A percentile compares a stretch with the other conserved stretches of the same genome.
Evolutionary conservation across 2,888 invertebrate genomes (phyloP).

Genomic region (Athalia rosae): DNA sequence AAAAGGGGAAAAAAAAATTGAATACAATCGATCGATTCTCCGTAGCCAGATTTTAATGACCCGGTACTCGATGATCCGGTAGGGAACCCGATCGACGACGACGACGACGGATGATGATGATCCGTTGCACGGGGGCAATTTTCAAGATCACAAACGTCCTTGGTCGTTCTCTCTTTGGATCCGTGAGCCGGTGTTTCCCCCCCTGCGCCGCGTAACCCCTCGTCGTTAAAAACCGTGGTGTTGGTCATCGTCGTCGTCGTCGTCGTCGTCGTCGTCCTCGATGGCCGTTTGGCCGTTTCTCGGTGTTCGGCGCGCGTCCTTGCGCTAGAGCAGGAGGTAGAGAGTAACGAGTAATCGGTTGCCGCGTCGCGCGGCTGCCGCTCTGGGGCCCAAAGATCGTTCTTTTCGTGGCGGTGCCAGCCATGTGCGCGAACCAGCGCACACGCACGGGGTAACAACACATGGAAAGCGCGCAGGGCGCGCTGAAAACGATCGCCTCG

Average conservation of each 20-base stretch:
- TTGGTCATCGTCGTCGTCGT: slow-evolving; percentile 40
- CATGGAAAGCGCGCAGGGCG: no score
- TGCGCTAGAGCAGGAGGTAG: slow-evolving; percentile 49
- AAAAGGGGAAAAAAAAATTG: no score
- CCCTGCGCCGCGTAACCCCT: slow-evolving; percentile 10
- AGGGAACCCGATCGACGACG: slow-evolving; percentile 21
- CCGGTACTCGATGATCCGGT: not conserved
- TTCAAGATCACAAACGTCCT: slow-evolving; percentile 44
- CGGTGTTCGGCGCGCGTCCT: slow-evolving; percentile 49
- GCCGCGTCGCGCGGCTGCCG: slow-evolving; percentile 2
- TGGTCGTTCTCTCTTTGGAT: slow-evolving; percentile 31
- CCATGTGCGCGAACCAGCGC: no score
- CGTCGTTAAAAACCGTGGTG: not conserved
- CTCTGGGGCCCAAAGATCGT: slow-evolving; percentile 32
- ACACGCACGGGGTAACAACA: no score
- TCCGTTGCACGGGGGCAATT: slow-evolving; percentile 5
- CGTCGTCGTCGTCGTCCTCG: slow-evolving; percentile 45
- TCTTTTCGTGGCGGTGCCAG: slow-evolving; percentile 16
- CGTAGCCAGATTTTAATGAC: not conserved
- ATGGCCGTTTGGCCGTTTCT: slow-evolving; percentile 45
- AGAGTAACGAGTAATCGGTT: not conserved
- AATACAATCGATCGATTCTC: not conserved
- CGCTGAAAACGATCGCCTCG: no score
- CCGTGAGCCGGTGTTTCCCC: slow-evolving; percentile 18
- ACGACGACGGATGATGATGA: no score